Evolutionary conservation across 1,140 invertebrate species (phyloP), one percentile per base, ranked within the genome.

Genomic region (Bombus haemorrhoidalis): DNA sequence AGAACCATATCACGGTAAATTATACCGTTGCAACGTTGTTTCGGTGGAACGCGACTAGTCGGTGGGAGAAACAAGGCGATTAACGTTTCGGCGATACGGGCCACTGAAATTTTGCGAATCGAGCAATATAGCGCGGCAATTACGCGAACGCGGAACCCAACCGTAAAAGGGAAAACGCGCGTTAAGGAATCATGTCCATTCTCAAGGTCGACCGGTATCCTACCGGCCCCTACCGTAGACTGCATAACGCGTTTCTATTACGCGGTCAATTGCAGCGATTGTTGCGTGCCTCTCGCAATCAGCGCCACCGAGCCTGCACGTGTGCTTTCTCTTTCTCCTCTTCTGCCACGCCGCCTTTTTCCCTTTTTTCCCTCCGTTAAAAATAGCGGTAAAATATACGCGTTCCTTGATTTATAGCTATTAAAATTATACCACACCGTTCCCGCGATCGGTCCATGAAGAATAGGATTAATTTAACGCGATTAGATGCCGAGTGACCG

Each of bases 191-290:
- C 91, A 77, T 90, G 89, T 93, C 86, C 83, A 91, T 92, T 92
- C 90, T 93, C 92, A 93, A 93, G 92, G 92, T 92, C 92, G 91
- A 93, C 92, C 90, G 86, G 91, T 93, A 92, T 91, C 78, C 91
- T 91, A 89, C 91, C 86, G 85, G 85, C 91, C 83, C 75, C 88
- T 87, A 57, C 47, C 85, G 87, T 83, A 85, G 77, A 88, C 91
- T 92, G 91, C 91, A 92, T 93, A 93, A 93, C 92, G 91, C 91
- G 90, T 91, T 92, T 93, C 92, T 92, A 93, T 93, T 93, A 93
- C 91, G 92, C 92, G 92, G 90, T 93, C 92, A 93, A 92, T 93
- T 93, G 89, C 92, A 88, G 90, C 89, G 89, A 89, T 90, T 91
- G 91, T 93, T 91, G 91, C 91, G 91, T 92, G 91, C 91, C 91